phyloP scores from a whole-genome alignment of 2,797 vertebrate genomes.

The Psittacula echo region DNA sequence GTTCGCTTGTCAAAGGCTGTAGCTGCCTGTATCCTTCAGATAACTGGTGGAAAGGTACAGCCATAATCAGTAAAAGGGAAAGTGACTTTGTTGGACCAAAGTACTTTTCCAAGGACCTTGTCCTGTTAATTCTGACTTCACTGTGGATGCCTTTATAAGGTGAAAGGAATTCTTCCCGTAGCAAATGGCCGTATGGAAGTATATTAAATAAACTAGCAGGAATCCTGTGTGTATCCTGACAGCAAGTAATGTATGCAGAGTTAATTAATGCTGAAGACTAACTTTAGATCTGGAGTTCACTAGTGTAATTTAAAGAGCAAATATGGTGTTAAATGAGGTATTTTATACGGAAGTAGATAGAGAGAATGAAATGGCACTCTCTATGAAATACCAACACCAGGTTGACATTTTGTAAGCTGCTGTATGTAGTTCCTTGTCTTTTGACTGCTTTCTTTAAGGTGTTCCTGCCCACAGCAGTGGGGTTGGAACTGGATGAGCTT shows the following conservation, averaged over 20 bases:
- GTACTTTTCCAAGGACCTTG: not conserved
- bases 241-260: not conserved
- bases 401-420: not conserved
- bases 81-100: not conserved
- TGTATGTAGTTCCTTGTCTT: not conserved
- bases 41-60: not conserved
- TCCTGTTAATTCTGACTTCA: not conserved
- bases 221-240: not conserved
- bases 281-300: not conserved
- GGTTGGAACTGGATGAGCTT: not conserved
- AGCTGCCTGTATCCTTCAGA: not conserved
- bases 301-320: not conserved
- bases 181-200: not conserved
- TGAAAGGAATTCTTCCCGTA: not conserved
- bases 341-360: not conserved
- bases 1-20: accelerated
- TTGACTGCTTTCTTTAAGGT: not conserved
- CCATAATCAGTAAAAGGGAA: not conserved
- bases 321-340: not conserved
- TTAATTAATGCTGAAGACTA: not conserved
- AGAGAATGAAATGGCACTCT: not conserved
- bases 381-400: not conserved
- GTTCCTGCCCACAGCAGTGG: too few species aligned
- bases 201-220: not conserved
- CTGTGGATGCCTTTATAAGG: not conserved